A percentile compares a stretch with the other conserved stretches of the same genome.
phyloP scores from a whole-genome alignment of 2,113 vertebrate species.

The Leptobrachium ailaonicum region DNA sequence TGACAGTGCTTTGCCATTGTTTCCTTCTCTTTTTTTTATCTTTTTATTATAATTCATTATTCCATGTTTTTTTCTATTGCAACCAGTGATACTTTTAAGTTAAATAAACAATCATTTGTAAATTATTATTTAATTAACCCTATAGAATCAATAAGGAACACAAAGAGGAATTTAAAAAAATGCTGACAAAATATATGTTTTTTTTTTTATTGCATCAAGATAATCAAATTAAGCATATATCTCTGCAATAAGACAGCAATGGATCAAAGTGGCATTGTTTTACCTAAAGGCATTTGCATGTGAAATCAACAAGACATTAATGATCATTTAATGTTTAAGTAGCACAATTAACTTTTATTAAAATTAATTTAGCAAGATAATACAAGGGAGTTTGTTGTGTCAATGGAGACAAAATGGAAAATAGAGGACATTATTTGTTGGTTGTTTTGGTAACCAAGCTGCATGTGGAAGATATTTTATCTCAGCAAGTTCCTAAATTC shows the following conservation, averaged over 20 bases:
- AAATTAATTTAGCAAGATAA: slow-evolving; percentile 43
- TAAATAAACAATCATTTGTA: slow-evolving; percentile 18
- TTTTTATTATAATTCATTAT: slow-evolving; percentile 36
- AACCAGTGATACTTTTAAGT: slow-evolving; percentile 29
- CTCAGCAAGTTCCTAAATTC: slow-evolving; percentile 29
- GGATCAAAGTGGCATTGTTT: slow-evolving; percentile 45
- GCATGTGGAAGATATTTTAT: slow-evolving; percentile 35
- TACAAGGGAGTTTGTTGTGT: slow-evolving; percentile 40
- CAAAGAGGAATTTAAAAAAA: background rate
- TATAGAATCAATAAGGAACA: slow-evolving; percentile 19
- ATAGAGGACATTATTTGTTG: slow-evolving; percentile 28
- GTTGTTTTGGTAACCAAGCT: slow-evolving; percentile 27
- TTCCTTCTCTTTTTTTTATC: slow-evolving; percentile 16
- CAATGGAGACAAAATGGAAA: slow-evolving; percentile 20
- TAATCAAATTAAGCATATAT: slow-evolving; percentile 36
- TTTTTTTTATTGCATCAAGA: slow-evolving; percentile 32
- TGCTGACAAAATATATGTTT: background rate
- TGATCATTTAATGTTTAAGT: slow-evolving; percentile 47
- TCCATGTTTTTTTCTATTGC: slow-evolving; percentile 19
- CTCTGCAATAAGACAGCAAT: slow-evolving; percentile 34
- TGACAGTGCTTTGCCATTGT: background rate
- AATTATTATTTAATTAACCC: slow-evolving; percentile 24
- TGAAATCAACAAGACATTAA: slow-evolving; percentile 50
- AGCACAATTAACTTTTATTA: slow-evolving; percentile 49
- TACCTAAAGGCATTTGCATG: slow-evolving; percentile 36